A percentile compares a stretch with the other conserved stretches of the same genome.
These are phyloP conservation scores for Xiphorhynchus erythropygius DNA, from an alignment of 2,797 vertebrate genomes.

Conservation along the genomic window DNA sequence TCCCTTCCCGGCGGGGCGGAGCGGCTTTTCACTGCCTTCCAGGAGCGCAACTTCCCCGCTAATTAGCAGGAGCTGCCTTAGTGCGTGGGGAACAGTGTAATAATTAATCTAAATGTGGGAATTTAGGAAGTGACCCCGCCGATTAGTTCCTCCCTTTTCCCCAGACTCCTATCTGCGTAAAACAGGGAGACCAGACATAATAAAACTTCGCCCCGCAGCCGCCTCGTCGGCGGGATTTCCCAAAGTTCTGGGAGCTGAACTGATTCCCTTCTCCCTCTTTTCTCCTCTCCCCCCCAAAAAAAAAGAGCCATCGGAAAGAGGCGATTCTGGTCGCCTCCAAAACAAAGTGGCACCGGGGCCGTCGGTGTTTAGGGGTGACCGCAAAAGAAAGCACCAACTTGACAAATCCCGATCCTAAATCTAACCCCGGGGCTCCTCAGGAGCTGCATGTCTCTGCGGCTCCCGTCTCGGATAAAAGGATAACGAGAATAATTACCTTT, in stretches of 20 bases:
- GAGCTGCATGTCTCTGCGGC: background rate
- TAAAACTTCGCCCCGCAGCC: background rate
- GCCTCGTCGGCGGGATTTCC: background rate
- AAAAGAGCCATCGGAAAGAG: background rate
- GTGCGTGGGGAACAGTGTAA: background rate
- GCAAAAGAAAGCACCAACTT: background rate
- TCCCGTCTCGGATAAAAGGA: background rate
- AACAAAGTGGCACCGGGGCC: background rate
- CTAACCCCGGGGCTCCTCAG: background rate
- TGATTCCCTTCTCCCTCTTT: background rate
- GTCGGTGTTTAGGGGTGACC: background rate
- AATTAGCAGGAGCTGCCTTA: background rate
- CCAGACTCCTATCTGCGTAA: background rate
- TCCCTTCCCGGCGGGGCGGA: background rate
- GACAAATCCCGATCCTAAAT: background rate
- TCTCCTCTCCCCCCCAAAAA: background rate
- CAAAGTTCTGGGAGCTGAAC: background rate
- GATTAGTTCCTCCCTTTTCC: background rate
- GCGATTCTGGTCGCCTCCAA: background rate
- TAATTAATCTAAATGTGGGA: conserved; percentile 3
- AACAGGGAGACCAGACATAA: background rate
- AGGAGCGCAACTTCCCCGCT: background rate
- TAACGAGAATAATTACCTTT: background rate
- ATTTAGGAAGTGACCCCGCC: conserved; percentile 5
- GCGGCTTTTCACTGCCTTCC: background rate